A percentile compares a stretch with the other conserved stretches of the same genome.
These are phyloP conservation scores for Gasterosteus nipponicus DNA, from an alignment of 2,113 vertebrate species.

Conservation along the genomic window DNA sequence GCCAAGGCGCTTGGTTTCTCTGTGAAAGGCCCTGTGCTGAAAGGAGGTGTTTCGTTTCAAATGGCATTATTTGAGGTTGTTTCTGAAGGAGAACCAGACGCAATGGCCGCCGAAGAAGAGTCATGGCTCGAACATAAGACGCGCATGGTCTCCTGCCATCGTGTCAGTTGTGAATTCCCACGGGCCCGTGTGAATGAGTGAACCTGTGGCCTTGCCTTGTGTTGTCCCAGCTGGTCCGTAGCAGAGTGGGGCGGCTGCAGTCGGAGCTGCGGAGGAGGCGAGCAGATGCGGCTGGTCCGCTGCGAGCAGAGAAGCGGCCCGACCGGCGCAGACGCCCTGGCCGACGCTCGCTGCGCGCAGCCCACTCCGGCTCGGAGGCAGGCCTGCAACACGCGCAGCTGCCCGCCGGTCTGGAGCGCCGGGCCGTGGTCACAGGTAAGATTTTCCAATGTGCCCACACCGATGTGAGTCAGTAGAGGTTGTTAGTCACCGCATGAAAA, in stretches of 20 bases:
- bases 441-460: not conserved
- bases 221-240: constrained; percentile 84
- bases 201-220: constrained; percentile 55
- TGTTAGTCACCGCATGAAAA: constrained; percentile 8
- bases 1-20: not conserved
- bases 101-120: not conserved
- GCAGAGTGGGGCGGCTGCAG: constrained; percentile 88
- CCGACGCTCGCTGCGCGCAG: constrained; percentile 75
- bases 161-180: constrained; percentile 33
- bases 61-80: not conserved
- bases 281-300: constrained; percentile 80
- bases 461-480: not conserved
- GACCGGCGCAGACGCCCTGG: constrained; percentile 63
- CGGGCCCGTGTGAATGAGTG: constrained; percentile 38
- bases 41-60: not conserved
- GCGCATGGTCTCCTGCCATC: constrained; percentile 8
- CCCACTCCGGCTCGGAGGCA: constrained; percentile 74
- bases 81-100: not conserved
- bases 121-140: not conserved
- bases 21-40: not conserved
- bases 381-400: constrained; percentile 81
- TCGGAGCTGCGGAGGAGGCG: constrained; percentile 84
- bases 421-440: constrained; percentile 89
- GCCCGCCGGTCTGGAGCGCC: constrained; percentile 84
- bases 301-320: constrained; percentile 79